A percentile compares a stretch with the other conserved stretches of the same genome.
Evolutionary conservation across 2,113 vertebrate genomes (phyloP).

Genomic region (Phycodurus eques): DNA sequence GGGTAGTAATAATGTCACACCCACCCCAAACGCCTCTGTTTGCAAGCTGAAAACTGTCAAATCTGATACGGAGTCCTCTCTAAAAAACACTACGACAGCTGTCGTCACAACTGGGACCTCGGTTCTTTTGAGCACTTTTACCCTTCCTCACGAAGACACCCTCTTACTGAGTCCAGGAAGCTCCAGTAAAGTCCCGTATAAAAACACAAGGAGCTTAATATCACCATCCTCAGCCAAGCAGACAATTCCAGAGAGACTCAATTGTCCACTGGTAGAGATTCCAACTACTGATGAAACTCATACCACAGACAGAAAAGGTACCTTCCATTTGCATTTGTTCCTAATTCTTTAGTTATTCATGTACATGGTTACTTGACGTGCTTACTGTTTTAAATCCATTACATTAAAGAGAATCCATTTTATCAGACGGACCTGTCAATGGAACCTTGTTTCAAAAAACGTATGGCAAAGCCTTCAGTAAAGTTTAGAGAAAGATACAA

Average conservation of each 20-base stretch:
- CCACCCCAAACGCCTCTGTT: constrained; percentile 17
- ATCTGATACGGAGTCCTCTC: constrained; percentile 17
- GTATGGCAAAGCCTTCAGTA: neutral
- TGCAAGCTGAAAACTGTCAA: constrained; percentile 38
- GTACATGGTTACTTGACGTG: neutral
- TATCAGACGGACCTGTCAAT: neutral
- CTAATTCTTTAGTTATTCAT: neutral
- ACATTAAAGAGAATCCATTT: neutral
- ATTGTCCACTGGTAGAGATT: neutral
- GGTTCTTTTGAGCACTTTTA: neutral
- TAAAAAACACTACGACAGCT: neutral
- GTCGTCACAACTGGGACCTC: constrained; percentile 1
- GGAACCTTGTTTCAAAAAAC: neutral
- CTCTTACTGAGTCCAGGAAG: constrained; percentile 1
- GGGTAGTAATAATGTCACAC: neutral
- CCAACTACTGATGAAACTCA: constrained; percentile 3
- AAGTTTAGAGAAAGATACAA: neutral
- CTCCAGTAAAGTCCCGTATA: constrained; percentile 10
- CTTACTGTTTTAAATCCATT: neutral
- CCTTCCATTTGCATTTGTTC: no score
- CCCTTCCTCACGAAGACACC: neutral
- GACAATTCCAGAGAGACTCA: neutral
- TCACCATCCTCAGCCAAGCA: constrained; percentile 11
- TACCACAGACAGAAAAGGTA: constrained; percentile 66
- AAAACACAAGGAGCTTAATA: neutral